phyloP scores from a whole-genome alignment of 2,797 vertebrate species.

The Adrianichthys oophorus region DNA sequence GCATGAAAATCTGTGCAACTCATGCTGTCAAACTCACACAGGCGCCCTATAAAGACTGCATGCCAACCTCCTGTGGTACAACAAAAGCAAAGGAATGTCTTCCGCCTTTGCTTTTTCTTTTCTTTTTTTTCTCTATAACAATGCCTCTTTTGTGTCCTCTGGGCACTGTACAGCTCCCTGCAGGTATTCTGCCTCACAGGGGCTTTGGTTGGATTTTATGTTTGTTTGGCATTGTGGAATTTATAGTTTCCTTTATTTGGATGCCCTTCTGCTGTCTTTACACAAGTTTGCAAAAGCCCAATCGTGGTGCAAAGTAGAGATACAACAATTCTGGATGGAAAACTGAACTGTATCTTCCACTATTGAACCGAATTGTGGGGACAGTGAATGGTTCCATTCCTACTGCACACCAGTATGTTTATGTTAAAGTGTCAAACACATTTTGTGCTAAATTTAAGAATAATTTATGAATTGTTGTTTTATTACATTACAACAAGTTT shows the following conservation, averaged over 20 bases:
- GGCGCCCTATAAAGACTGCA: conserved; percentile 55
- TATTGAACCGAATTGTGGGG: too few relatives aligned
- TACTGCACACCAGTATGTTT: too few relatives aligned
- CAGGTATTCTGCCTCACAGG: conserved; percentile 18
- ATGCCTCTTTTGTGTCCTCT: conserved; percentile 58
- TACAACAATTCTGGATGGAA: conserved; percentile 13
- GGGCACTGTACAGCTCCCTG: conserved; percentile 42
- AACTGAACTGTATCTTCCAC: too few relatives aligned
- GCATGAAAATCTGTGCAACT: conserved; percentile 59
- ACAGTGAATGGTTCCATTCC: too few relatives aligned
- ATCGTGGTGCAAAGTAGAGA: conserved; percentile 9
- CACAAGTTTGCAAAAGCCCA: conserved; percentile 30
- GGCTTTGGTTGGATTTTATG: conserved; percentile 51
- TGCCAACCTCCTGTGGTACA: conserved; percentile 57
- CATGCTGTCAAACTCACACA: conserved; percentile 58
- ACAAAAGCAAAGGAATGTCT: conserved; percentile 54
- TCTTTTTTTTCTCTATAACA: conserved; percentile 51
- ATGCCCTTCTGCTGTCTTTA: conserved; percentile 10
- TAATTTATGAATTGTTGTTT: too few relatives aligned
- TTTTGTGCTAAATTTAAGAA: too few relatives aligned
- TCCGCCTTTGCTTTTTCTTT: conserved; percentile 22
- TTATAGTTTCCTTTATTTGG: conserved; percentile 30
- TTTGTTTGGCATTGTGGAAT: conserved; percentile 42
- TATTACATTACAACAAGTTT: too few relatives aligned
- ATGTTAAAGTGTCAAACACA: too few relatives aligned